Percentiles rank a stretch among this genome's conserved stretches.
Evolutionary conservation across 2,797 vertebrate species (phyloP).

Genomic region (Bothrops alternatus): DNA sequence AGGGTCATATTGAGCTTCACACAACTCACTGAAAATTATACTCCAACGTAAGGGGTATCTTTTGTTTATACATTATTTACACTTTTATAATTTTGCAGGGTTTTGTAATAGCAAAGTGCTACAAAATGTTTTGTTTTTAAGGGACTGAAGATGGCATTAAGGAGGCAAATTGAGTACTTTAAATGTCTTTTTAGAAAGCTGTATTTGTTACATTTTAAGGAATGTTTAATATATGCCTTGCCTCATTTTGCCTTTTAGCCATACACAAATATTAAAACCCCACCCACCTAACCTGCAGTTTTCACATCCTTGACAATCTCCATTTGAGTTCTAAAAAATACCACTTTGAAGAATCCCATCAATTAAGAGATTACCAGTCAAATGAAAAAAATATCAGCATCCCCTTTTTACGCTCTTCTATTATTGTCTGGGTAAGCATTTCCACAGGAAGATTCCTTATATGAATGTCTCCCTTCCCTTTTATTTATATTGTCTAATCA

Average conservation of each 20-base stretch:
- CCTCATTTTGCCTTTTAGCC: neutral
- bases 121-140: neutral
- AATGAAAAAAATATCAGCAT: neutral
- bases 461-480: neutral
- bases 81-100: neutral
- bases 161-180: neutral
- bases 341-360: neutral
- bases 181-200: neutral
- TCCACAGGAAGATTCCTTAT: neutral
- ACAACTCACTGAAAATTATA: neutral
- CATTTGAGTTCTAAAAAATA: neutral
- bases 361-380: neutral
- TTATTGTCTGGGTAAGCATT: neutral
- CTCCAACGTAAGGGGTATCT: neutral
- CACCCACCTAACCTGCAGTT: neutral
- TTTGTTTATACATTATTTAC: neutral
- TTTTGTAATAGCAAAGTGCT: neutral
- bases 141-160: neutral
- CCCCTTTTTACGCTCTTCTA: neutral
- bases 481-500: neutral
- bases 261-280: neutral
- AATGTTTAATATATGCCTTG: neutral
- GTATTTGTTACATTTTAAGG: too few species aligned
- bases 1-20: neutral
- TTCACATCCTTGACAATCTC: neutral